phyloP scores from a whole-genome alignment of 2,797 vertebrate genomes.

The Cuniculus paca region DNA sequence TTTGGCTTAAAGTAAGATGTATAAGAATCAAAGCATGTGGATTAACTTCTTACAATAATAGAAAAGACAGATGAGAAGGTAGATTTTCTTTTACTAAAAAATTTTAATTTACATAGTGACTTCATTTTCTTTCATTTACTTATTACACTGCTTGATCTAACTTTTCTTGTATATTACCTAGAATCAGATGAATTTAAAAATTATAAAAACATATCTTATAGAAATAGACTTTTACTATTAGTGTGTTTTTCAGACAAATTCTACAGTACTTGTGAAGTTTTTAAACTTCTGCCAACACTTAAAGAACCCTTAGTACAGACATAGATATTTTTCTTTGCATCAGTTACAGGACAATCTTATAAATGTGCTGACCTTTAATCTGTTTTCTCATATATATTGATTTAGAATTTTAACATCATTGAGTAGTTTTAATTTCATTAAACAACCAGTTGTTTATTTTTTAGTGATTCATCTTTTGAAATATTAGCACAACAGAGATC shows the following conservation, averaged over 20 bases:
- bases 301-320: background rate
- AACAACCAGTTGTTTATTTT: background rate
- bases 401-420: background rate
- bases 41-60: background rate
- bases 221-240: background rate
- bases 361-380: background rate
- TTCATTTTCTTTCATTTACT: background rate
- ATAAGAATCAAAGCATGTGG: background rate
- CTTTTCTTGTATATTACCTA: background rate
- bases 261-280: background rate
- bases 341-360: background rate
- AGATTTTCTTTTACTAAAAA: background rate
- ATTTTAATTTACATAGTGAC: background rate
- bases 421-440: background rate
- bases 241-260: background rate
- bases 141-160: background rate
- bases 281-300: background rate
- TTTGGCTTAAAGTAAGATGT: background rate
- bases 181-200: background rate
- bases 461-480: background rate
- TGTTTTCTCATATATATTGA: conserved; percentile 1
- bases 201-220: background rate
- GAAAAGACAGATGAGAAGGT: background rate
- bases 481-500: background rate
- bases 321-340: background rate